phyloP scores from a whole-genome alignment of 2,113 vertebrate genomes.

The Sander lucioperca region DNA sequence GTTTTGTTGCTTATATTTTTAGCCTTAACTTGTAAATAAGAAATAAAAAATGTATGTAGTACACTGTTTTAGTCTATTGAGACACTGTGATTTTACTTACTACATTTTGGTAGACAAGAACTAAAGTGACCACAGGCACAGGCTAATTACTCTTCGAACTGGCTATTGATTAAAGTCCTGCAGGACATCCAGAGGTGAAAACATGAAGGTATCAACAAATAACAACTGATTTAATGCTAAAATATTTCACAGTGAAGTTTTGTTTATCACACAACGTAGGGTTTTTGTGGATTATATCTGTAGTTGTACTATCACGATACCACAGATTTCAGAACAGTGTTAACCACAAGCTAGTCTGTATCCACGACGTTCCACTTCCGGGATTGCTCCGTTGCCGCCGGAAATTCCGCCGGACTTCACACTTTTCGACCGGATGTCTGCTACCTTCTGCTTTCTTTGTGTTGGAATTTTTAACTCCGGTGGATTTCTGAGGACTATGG shows the following conservation, averaged over 20 bases:
- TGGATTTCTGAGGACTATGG: too few species aligned
- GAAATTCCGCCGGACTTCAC: too few species aligned
- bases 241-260: not conserved
- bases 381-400: too few species aligned
- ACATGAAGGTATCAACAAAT: not conserved
- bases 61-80: not conserved
- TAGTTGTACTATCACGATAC: too few species aligned
- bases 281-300: not conserved
- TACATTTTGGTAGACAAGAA: not conserved
- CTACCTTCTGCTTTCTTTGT: too few species aligned
- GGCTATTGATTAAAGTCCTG: not conserved
- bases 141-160: not conserved
- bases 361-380: too few species aligned
- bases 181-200: not conserved
- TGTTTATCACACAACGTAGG: not conserved
- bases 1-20: not conserved
- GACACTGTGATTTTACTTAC: not conserved
- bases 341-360: not conserved
- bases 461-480: too few species aligned
- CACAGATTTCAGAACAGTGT: not conserved
- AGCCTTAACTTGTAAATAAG: not conserved
- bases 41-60: not conserved
- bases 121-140: not conserved
- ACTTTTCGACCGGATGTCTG: too few species aligned
- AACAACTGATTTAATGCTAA: not conserved